Conservation (phyloP, 2,113 vertebrate species). For the Pygoscelis antarcticus region DNA sequence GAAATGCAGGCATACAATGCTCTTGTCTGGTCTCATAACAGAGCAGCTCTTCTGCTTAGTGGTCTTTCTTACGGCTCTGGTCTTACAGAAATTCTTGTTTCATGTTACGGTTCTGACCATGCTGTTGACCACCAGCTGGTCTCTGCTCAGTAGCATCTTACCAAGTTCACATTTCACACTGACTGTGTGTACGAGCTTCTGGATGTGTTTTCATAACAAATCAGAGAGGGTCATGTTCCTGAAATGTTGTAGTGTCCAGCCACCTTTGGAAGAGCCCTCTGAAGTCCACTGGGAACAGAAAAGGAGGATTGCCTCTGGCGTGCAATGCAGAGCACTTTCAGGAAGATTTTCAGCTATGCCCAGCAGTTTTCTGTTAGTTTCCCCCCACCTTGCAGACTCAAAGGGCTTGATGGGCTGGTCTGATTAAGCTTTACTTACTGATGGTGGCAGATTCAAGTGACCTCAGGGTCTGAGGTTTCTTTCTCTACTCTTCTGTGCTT, state of each 20-base stretch:
- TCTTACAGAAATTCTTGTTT: neutral
- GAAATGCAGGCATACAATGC: neutral
- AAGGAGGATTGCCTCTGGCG: neutral
- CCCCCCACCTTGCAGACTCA: accelerated
- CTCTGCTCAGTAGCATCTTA: neutral
- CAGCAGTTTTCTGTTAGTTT: neutral
- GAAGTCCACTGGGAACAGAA: neutral
- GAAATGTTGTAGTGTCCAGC: neutral
- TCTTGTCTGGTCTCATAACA: neutral
- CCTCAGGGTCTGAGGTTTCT: neutral
- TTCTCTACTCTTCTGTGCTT: neutral
- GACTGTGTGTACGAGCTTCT: neutral
- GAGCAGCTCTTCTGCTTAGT: neutral
- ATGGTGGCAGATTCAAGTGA: neutral
- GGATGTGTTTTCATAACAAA: neutral
- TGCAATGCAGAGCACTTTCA: neutral
- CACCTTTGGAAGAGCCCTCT: neutral
- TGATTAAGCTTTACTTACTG: neutral
- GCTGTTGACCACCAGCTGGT: neutral
- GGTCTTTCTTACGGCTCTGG: neutral
- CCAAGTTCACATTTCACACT: neutral
- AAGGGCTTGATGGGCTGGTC: neutral
- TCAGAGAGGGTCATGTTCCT: neutral
- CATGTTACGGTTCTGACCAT: neutral
- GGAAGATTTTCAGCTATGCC: neutral